phyloP scores from a whole-genome alignment of 2,113 vertebrate genomes.

The Anarrhichthys ocellatus region DNA sequence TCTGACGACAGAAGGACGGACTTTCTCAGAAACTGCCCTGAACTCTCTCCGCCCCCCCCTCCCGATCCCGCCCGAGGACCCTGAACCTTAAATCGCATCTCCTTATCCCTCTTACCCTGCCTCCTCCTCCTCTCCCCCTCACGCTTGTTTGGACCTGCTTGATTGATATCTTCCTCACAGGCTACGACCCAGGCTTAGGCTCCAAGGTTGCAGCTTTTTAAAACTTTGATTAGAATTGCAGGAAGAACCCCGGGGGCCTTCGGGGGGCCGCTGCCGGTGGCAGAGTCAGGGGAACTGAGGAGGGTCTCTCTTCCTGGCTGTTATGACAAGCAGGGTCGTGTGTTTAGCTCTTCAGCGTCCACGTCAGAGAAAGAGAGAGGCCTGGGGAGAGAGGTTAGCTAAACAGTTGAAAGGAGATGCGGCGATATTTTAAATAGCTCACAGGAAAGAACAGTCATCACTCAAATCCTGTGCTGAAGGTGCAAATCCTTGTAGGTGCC shows the following conservation, averaged over 20 bases:
- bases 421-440: slow-evolving; percentile 34
- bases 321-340: slow-evolving; percentile 60
- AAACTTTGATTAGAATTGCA: slow-evolving; percentile 80
- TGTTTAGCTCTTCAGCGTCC: slow-evolving; percentile 63
- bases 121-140: slow-evolving; percentile 22
- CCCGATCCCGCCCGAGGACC: no score
- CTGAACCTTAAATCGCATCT: no score
- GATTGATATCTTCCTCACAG: slow-evolving; percentile 78
- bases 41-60: neutral
- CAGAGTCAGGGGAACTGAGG: slow-evolving; percentile 26
- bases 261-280: slow-evolving; percentile 47
- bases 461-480: neutral
- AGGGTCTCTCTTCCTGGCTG: slow-evolving; percentile 52
- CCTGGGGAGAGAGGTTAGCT: slow-evolving; percentile 10
- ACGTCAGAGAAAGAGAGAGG: slow-evolving; percentile 18
- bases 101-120: no score
- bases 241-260: slow-evolving; percentile 71
- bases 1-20: slow-evolving; percentile 29
- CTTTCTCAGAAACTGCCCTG: slow-evolving; percentile 51
- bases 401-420: slow-evolving; percentile 31
- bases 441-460: slow-evolving; percentile 22
- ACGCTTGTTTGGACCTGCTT: slow-evolving; percentile 68
- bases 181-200: slow-evolving; percentile 49
- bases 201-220: slow-evolving; percentile 75
- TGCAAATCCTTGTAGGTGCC: slow-evolving; percentile 22